Percentiles rank a stretch among this genome's conserved stretches.
Conservation (phyloP, 2,113 vertebrate species). For the Calyptomena viridis region DNA sequence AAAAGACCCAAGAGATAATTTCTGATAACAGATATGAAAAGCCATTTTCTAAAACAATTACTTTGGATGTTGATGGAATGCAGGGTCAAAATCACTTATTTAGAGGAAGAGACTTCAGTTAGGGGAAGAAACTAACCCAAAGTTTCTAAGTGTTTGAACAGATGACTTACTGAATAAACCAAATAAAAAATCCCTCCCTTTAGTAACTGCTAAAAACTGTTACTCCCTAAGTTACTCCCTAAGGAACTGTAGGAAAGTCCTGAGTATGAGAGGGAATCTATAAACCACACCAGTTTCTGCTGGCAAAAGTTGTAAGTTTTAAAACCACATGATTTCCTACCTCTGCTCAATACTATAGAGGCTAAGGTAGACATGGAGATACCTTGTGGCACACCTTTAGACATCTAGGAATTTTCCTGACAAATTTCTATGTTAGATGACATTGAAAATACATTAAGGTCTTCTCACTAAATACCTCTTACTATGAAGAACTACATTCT, state of each 20-base stretch:
- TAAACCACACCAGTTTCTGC: neutral
- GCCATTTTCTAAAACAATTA: neutral
- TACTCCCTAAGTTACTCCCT: too few relatives aligned
- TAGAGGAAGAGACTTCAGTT: neutral
- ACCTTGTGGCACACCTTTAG: neutral
- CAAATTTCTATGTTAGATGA: neutral
- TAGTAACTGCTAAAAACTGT: neutral
- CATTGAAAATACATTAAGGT: neutral
- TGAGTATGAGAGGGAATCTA: neutral
- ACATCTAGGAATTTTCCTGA: neutral
- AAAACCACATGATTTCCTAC: neutral
- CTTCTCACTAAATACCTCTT: neutral
- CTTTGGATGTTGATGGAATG: neutral
- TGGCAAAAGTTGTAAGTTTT: neutral
- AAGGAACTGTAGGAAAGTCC: too few relatives aligned
- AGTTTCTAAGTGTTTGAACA: neutral
- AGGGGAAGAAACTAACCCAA: neutral
- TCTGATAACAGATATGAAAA: neutral
- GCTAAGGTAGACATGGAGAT: neutral
- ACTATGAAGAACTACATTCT: neutral
- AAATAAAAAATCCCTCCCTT: neutral
- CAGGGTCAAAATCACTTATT: neutral
- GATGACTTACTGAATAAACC: neutral
- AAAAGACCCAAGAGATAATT: neutral
- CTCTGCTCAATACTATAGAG: neutral